A percentile compares a stretch with the other conserved stretches of the same genome.
These are phyloP conservation scores for Phanerotoma sp. DNA, from an alignment of 2,888 invertebrate species.

Conservation along the genomic window DNA sequence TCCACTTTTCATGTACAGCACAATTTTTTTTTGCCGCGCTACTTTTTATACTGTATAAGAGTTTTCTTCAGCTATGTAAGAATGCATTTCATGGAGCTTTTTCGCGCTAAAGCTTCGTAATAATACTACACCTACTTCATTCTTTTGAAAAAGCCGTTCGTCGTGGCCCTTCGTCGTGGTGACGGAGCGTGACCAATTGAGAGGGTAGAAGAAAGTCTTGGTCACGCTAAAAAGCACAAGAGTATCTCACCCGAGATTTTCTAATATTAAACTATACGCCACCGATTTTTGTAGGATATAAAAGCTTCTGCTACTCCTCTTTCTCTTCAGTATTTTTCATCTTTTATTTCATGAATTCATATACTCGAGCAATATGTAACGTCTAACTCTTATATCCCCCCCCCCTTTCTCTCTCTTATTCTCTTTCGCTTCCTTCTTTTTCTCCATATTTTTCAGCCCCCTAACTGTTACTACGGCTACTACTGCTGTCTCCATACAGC, in stretches of 20 bases:
- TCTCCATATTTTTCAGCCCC: too few species aligned
- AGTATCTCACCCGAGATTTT: slow-evolving; percentile 31
- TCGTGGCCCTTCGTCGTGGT: slow-evolving; percentile 46
- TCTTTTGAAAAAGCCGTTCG: too few species aligned
- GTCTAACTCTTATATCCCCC: slow-evolving; percentile 1
- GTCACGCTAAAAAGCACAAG: slow-evolving; percentile 51
- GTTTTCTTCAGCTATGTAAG: too few species aligned
- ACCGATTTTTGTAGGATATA: slow-evolving; percentile 15
- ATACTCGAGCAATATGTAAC: slow-evolving; percentile 43
- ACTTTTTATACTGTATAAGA: too few species aligned
- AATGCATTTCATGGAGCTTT: too few species aligned
- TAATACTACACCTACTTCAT: neutral
- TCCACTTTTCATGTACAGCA: too few species aligned
- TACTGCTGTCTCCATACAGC: slow-evolving; percentile 36
- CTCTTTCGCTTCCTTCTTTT: too few species aligned
- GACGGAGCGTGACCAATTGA: slow-evolving; percentile 57
- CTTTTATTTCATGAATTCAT: slow-evolving; percentile 33
- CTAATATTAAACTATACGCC: slow-evolving; percentile 21
- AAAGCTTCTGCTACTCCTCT: too few species aligned
- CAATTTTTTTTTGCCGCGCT: too few species aligned
- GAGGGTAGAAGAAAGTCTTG: slow-evolving; percentile 47
- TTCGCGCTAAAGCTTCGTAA: neutral
- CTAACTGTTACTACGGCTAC: slow-evolving; percentile 3
- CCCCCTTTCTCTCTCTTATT: too few species aligned
- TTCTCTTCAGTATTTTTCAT: slow-evolving; percentile 6